Base-by-base conservation (phyloP, 2,888 invertebrate genomes). In the Caenorhabditis sp. region DNA sequence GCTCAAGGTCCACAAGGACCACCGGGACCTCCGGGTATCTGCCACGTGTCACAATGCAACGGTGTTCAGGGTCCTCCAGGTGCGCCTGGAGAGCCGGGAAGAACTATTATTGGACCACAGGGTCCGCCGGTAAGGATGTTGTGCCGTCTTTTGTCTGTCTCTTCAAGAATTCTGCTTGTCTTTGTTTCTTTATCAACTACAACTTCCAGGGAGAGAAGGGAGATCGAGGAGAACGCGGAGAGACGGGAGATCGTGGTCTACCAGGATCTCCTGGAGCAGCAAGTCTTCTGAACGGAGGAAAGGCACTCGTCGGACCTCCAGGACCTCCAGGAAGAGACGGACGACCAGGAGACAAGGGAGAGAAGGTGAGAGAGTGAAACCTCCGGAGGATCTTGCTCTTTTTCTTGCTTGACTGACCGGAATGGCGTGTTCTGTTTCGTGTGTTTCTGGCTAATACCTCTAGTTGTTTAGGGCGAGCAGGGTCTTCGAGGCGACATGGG, bases 151-250 rank as follows among this genome's bases (percentile, higher is more conserved):
- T 40, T 40, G 40, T 15, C 4, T 47, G 13, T 11, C 40, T 11
- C 13, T 13, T 40, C n/a, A n/a, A n/a, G n/a, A n/a, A n/a, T n/a
- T n/a, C n/a, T n/a, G n/a, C n/a, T n/a, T n/a, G n/a, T n/a, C n/a
- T n/a, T n/a, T n/a, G n/a, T n/a, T n/a, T n/a, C n/a, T n/a, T n/a
- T n/a, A n/a, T n/a, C n/a, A n/a, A n/a, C n/a, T n/a, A n/a, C n/a
- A n/a, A n/a, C n/a, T 76, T 86, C 64, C 81, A 90, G 90, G 90
- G 90, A 15, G 87, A 85, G n/a, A 90, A 90, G 67, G 90, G 90
- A 18, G 90, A 90, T n/a, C 84, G 85, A 2, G 89, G 89, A 18
- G 87, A 85, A 40, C 77, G 82, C 0, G 89, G 90, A 5, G 69
- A 80, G 32, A 47, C 82, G 8, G 85, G 90, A 11, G 79, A 79